Evolutionary conservation across 2,113 vertebrate genomes (phyloP).

Genomic region (Epinephelus fuscoguttatus): DNA sequence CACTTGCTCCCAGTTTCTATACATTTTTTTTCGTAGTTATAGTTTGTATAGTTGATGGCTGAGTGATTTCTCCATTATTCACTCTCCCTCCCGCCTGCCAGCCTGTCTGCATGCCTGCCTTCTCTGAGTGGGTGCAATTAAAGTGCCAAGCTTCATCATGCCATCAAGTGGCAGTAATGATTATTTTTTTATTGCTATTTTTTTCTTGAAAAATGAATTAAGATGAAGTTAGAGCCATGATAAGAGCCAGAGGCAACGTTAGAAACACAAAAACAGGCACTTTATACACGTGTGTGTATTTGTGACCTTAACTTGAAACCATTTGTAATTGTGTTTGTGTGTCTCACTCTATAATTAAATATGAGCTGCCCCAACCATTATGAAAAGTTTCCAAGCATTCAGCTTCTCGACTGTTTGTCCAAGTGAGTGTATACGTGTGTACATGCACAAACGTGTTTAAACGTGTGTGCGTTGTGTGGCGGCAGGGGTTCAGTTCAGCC

Average conservation of each 20-base stretch:
- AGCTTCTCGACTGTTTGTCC: neutral
- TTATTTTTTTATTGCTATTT: constrained; percentile 1
- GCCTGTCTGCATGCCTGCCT: constrained; percentile 46
- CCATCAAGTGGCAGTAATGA: constrained; percentile 52
- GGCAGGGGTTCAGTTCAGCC: constrained; percentile 30
- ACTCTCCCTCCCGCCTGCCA: constrained; percentile 46
- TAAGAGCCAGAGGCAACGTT: neutral
- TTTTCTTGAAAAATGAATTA: constrained; percentile 36
- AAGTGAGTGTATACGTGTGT: neutral
- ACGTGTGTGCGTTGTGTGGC: neutral
- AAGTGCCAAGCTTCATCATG: constrained; percentile 58
- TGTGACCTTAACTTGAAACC: neutral
- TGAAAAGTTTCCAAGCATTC: constrained; percentile 27
- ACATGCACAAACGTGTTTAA: neutral
- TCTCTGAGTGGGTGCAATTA: constrained; percentile 71
- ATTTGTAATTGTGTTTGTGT: neutral
- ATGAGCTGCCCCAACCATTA: neutral
- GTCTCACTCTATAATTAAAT: neutral
- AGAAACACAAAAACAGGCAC: neutral
- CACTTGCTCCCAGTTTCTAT: constrained; percentile 13
- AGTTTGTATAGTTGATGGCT: constrained; percentile 14
- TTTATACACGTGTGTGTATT: neutral
- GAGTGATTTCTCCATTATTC: constrained; percentile 59
- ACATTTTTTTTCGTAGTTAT: neutral
- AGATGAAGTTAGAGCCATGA: neutral